Evolutionary conservation across 2,797 vertebrate species (phyloP).

Genomic region (Melanotaenia maccullochi): DNA sequence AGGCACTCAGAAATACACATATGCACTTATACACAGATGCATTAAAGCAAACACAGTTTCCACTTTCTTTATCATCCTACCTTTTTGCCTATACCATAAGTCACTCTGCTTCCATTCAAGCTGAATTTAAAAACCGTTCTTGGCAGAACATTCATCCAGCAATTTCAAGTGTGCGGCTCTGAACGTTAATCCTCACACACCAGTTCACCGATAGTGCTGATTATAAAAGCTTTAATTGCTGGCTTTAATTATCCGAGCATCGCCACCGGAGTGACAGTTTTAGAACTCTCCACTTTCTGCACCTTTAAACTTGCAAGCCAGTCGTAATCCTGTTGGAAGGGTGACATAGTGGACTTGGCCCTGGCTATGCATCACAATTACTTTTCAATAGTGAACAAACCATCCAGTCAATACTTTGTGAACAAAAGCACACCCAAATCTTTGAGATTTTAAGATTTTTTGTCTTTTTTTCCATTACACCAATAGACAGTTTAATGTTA

Average conservation of each 20-base stretch:
- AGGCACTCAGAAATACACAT: constrained; percentile 30
- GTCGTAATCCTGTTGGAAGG: constrained; percentile 67
- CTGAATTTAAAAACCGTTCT: constrained; percentile 61
- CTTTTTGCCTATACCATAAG: constrained; percentile 36
- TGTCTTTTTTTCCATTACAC: constrained; percentile 15
- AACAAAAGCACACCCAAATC: constrained; percentile 43
- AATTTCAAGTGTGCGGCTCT: constrained; percentile 68
- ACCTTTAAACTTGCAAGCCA: constrained; percentile 69
- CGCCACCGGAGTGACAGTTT: constrained; percentile 67
- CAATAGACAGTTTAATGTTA: constrained; percentile 21
- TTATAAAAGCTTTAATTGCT: constrained; percentile 81
- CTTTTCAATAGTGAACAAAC: constrained; percentile 64
- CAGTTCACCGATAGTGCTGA: constrained; percentile 76
- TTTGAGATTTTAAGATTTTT: constrained; percentile 25
- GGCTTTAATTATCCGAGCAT: constrained; percentile 74
- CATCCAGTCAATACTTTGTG: constrained; percentile 63
- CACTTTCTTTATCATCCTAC: constrained; percentile 34
- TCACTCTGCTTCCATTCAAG: constrained; percentile 59
- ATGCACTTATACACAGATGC: constrained; percentile 31
- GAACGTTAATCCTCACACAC: constrained; percentile 71
- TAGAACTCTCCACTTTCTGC: constrained; percentile 70
- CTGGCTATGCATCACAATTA: constrained; percentile 47
- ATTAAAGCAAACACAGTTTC: constrained; percentile 41
- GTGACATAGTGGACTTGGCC: constrained; percentile 70
- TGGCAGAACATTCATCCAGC: constrained; percentile 55